Evolutionary conservation across 2,797 vertebrate genomes (phyloP), one percentile per base, ranked within the genome.

Genomic region (Oreochromis grahami): DNA sequence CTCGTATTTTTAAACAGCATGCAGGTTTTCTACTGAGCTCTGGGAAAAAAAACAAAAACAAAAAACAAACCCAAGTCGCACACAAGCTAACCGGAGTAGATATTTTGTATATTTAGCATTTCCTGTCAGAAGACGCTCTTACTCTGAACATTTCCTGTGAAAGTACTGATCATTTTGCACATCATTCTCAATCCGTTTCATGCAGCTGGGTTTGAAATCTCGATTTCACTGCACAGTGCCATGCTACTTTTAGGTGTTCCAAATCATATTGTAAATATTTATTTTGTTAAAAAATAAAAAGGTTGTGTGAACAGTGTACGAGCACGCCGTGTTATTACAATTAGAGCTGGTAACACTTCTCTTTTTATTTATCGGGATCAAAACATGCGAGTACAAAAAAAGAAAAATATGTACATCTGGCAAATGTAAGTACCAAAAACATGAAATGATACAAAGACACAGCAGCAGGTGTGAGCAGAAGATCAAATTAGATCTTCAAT

Each of bases 241-340:
- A 83, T 91, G 90, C 87, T 89, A 85, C 83, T 92, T 94, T 89
- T 86, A 91, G 88, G 80, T 94, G 92, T 92, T 86, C 45, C 85
- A 87, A 87, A 94, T 92, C 90, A 87, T 87, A 88, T 81, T 95
- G 92, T 95, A 94, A 87, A 94, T 95, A 95, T 95, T 93, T 96
- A 95, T 96, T 96, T 97, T 96, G 87, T 92, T 93, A 95, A 92
- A 94, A 94, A 95, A 92, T 80, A 83, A 92, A 92, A 96, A 94
- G 88, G 87, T 84, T 78, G 81, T 92, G 81, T 89, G 78, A 74
- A 50, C 82, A 81, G 92, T 92, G 90, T 50, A 14, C 2, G 32
- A 84, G 43, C 34, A 45, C 2, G 5, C 9, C 3, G 6, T 26
- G 51, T 81, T 26, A 32, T 83, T 58, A 1, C 78, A 80, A 4